Evolutionary conservation across 2,113 vertebrate genomes (phyloP).

Genomic region (Callorhinus ursinus): DNA sequence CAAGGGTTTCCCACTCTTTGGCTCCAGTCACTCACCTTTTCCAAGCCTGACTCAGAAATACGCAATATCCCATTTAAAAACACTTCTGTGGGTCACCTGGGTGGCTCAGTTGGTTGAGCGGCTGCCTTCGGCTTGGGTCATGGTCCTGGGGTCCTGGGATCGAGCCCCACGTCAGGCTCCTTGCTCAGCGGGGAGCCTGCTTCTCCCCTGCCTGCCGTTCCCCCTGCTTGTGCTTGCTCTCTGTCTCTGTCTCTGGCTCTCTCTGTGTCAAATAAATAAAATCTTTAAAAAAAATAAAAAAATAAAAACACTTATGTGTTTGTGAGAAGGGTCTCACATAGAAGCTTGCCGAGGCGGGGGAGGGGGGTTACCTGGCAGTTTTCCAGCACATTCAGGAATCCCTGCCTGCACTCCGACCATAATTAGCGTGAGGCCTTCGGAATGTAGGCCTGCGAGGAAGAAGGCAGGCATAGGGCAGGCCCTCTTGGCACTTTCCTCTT

Average conservation of each 20-base stretch:
- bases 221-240: no score
- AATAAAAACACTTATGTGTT: constrained; percentile 26
- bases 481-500: not conserved
- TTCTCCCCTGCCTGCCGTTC: no score
- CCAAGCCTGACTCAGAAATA: constrained; percentile 20
- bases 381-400: constrained; percentile 8
- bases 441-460: not conserved
- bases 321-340: not conserved
- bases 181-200: no score
- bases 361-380: not conserved
- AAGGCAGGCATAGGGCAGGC: not conserved
- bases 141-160: no score
- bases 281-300: no score
- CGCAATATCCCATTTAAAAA: constrained; percentile 6
- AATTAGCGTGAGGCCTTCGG: constrained; percentile 34
- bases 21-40: not conserved
- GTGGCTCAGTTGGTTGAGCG: no score
- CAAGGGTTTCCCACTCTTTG: constrained; percentile 33
- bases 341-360: not conserved
- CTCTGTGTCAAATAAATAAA: no score
- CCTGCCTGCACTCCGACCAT: constrained; percentile 5
- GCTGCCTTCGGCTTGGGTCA: no score
- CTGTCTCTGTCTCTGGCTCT: no score
- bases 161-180: no score
- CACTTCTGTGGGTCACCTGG: not conserved